Base-by-base conservation (phyloP, 2,888 invertebrate genomes). In the Dorcus parallelipipedus region DNA sequence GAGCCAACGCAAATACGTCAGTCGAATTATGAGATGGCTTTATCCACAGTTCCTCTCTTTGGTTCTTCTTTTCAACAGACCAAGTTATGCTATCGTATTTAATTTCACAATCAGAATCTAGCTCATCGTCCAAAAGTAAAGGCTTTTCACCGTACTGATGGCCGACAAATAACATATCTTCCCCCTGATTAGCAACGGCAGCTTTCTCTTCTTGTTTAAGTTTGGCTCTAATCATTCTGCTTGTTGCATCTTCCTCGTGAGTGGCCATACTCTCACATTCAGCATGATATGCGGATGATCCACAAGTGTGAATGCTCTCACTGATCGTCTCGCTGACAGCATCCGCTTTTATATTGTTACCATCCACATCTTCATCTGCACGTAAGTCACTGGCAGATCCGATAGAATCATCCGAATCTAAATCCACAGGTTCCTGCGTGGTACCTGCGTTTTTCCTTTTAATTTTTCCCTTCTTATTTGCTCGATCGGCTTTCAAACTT, bases 71-170 rank as follows among this genome's bases (percentile, higher is more conserved):
- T 49, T 70, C 69, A 26, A 66, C 67, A 2, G 69, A 69, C 70
- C 75, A 72, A 20, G 67, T 71, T 1, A 58, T 49, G 58, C 66
- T 68, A 38, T 67, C 69, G 17, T 62, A 63, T 65, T 73, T 76
- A n/a, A 66, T 75, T 17, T 77, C 81, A 38, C 80, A 80, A 23
- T 86, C 85, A 1, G 84, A 84, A 67, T 88, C 88, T n/a, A 90
- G 75, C 69, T 91, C 91, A 73, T 91, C 90, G 70, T 91, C 91
- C 55, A 90, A 81, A 3, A 92, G 74, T 41, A 92, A 75, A 1
- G 91, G 91, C 64, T 85, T 84, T 61, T 89, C 89, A 1, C 90
- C 91, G 67, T 89, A 89, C 66, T 87, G 87, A 73, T 90, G 90
- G 0, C 90, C 86, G 5, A 90, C 85, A 61, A 90, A 85, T 33